Base-by-base conservation (phyloP, 2,797 vertebrate genomes). In the Sebastes hubbsi region DNA sequence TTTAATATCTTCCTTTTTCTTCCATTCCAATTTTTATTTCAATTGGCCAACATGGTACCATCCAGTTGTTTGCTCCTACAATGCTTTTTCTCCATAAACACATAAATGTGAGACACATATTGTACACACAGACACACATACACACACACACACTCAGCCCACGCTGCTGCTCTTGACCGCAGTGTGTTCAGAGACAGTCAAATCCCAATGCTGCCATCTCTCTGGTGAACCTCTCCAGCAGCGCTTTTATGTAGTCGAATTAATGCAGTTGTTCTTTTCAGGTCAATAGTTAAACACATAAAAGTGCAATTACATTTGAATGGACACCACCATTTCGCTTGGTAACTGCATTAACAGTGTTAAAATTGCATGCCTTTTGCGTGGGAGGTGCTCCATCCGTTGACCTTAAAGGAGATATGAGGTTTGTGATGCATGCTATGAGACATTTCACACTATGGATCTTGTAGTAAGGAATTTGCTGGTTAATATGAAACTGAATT, bases 231-330 rank as follows among this genome's bases (percentile, higher is more conserved):
- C 80, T 85, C 90, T 91, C 72, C 20, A 90, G 77, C 90, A 92
- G 89, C 59, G 22, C 87, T 95, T 93, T 93, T 85, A 95, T 95
- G 90, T 87, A 87, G 89, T 89, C 76, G 72, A 95, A 94, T 93
- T 92, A 94, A 94, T 93, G 92, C 90, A 92, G 92, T 94, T 96
- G 95, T 95, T 95, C 94, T 96, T 96, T 96, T 95, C 95, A 93
- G 95, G 95, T 96, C 95, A 96, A 91, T 93, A 94, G 94, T 95
- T 95, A 94, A 95, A 95, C 92, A 94, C 95, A 95, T 95, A 95
- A 96, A 95, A 94, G 89, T 90, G 86, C 93, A 95, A 95, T 95
- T 94, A 94, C 91, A 91, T 94, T 92, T 90, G 90, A 95, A 94
- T 93, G 86, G 91, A 83, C 61, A 72, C 55, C 81, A 85, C 77